Percentiles rank a stretch among this genome's conserved stretches.
Evolutionary conservation across 2,113 vertebrate genomes (phyloP).

Genomic region (Anhinga anhinga): DNA sequence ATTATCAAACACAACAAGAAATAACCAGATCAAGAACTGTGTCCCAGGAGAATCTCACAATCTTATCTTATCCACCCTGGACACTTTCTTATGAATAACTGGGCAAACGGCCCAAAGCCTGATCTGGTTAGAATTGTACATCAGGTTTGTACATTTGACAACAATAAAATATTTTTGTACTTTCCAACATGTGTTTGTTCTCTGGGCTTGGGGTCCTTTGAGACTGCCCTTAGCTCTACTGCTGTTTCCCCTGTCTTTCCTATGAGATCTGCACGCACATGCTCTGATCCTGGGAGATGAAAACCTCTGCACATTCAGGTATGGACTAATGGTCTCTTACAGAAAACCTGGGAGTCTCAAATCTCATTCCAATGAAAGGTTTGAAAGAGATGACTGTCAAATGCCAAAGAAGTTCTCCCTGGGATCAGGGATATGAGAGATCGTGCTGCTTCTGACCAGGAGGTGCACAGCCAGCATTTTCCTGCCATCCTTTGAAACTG

Average conservation of each 20-base stretch:
- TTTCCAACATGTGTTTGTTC: constrained; percentile 52
- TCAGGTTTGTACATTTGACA: constrained; percentile 62
- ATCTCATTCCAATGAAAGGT: background rate
- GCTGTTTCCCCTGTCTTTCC: background rate
- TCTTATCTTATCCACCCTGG: constrained; percentile 24
- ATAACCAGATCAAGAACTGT: constrained; percentile 35
- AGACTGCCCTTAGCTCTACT: background rate
- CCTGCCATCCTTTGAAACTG: background rate
- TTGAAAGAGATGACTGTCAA: background rate
- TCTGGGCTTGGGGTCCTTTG: constrained; percentile 4
- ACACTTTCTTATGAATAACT: constrained; percentile 56
- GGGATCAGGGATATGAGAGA: background rate
- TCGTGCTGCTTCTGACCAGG: background rate
- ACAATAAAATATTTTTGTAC: constrained; percentile 52
- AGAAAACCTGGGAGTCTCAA: background rate
- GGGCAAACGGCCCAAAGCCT: constrained; percentile 56
- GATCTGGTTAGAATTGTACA: constrained; percentile 61
- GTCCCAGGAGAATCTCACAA: constrained; percentile 32
- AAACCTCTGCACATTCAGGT: background rate
- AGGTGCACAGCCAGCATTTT: background rate
- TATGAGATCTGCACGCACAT: background rate
- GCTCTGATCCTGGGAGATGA: background rate
- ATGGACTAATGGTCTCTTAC: background rate
- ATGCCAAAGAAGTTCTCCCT: background rate
- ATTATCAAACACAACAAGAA: constrained; percentile 49